phyloP scores from a whole-genome alignment of 2,113 vertebrate genomes.

The Rhinogobius similis region DNA sequence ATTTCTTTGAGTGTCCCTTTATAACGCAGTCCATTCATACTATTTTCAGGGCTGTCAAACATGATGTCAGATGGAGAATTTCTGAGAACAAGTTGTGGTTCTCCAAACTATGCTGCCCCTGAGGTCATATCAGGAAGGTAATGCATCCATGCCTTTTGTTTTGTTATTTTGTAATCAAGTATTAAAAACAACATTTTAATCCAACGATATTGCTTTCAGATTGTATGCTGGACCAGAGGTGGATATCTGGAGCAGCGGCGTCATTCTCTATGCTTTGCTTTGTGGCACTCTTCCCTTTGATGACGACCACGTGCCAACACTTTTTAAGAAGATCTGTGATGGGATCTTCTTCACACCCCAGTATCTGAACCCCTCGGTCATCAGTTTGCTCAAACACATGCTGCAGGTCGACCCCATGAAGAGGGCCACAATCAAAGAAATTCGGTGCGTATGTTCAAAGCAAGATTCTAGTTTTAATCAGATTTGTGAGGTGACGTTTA shows the following conservation, averaged over 20 bases:
- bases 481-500: neutral
- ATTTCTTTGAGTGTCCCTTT: neutral
- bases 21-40: neutral
- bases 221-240: conserved; percentile 97
- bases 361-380: conserved; percentile 91
- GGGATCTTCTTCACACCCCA: conserved; percentile 98
- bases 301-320: conserved; percentile 97
- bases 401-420: conserved; percentile 99
- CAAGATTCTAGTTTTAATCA: neutral
- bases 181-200: neutral
- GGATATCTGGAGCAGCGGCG: conserved; percentile 98
- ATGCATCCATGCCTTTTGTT: no score
- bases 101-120: conserved; percentile 97
- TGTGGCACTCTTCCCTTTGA: conserved; percentile 97
- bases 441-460: conserved; percentile 79
- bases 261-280: conserved; percentile 95
- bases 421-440: conserved; percentile 96
- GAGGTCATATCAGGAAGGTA: conserved; percentile 99
- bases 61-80: conserved; percentile 99
- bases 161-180: neutral
- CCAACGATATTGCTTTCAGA: conserved; percentile 62
- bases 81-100: conserved; percentile 95
- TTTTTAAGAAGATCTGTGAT: conserved; percentile 99
- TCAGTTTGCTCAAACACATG: conserved; percentile 95
- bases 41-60: conserved; percentile 90